phyloP scores from a whole-genome alignment of 2,797 vertebrate genomes.

The Morelia viridis region DNA sequence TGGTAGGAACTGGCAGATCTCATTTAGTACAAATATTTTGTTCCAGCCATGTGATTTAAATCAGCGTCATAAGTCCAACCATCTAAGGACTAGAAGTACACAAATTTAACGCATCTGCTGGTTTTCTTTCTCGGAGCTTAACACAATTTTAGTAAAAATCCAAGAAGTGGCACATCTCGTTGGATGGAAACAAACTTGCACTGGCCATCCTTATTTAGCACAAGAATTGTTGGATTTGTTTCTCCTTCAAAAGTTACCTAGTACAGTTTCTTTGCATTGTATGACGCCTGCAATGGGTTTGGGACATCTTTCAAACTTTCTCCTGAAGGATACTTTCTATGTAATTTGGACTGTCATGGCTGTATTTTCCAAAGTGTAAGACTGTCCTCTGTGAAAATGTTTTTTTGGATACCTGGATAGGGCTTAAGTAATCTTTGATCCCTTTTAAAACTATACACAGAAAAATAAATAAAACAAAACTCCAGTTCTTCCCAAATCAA shows the following conservation, averaged over 20 bases:
- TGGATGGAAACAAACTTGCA: conserved; percentile 54
- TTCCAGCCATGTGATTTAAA: conserved; percentile 76
- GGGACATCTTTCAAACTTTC: not conserved
- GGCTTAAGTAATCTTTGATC: not conserved
- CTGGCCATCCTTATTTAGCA: not conserved
- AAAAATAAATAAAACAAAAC: not conserved
- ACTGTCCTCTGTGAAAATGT: not conserved
- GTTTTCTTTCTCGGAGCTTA: conserved; percentile 73
- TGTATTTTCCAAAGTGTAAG: not conserved
- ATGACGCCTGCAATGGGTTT: not conserved
- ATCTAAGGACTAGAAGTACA: conserved; percentile 69
- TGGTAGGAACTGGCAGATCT: conserved; percentile 75
- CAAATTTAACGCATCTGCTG: conserved; percentile 73
- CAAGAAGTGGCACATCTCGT: conserved; percentile 68
- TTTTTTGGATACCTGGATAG: not conserved
- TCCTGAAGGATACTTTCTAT: not conserved
- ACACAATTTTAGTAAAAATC: conserved; percentile 76
- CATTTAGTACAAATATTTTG: conserved; percentile 77
- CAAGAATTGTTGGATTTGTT: not conserved
- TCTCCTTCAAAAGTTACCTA: not conserved
- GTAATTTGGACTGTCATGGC: not conserved
- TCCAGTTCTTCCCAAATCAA: not conserved
- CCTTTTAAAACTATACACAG: not conserved
- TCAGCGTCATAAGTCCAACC: conserved; percentile 72
- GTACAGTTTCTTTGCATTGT: not conserved